phyloP scores from a whole-genome alignment of 37 sponge, comb jelly and placozoan species.

The Tethya wilhelma region DNA sequence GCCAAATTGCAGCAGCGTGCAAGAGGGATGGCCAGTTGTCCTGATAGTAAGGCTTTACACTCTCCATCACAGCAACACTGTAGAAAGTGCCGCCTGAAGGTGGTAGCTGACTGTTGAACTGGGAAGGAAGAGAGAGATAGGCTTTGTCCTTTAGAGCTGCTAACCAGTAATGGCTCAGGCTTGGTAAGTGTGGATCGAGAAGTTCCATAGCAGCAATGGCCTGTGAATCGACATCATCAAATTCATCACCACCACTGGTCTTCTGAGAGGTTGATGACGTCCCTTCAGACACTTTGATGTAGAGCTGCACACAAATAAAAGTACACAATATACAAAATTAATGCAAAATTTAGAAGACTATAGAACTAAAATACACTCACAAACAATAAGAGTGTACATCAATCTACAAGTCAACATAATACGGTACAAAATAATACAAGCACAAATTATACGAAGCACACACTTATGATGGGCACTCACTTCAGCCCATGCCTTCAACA shows the following conservation, averaged over 20 bases:
- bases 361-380: background rate
- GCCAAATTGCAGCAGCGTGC: slow-evolving; percentile 90
- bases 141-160: slow-evolving; percentile 89
- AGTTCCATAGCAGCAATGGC: slow-evolving; percentile 28
- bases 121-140: slow-evolving; percentile 83
- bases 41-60: slow-evolving; percentile 73
- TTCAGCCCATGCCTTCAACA: slow-evolving; percentile 96
- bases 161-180: slow-evolving; percentile 85
- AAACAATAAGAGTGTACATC: background rate
- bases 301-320: slow-evolving; percentile 42
- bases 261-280: background rate
- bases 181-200: slow-evolving; percentile 73
- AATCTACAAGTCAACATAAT: too few relatives aligned
- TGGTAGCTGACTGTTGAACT: slow-evolving; percentile 85
- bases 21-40: slow-evolving; percentile 88
- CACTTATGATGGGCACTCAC: slow-evolving; percentile 34
- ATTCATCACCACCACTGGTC: background rate
- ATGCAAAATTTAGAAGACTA: background rate
- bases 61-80: slow-evolving; percentile 59
- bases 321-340: background rate
- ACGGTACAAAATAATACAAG: background rate
- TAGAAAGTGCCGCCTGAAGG: slow-evolving; percentile 84
- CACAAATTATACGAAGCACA: background rate
- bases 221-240: slow-evolving; percentile 10
- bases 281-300: slow-evolving; percentile 68